A percentile compares a stretch with the other conserved stretches of the same genome.
These are phyloP conservation scores for Pangasius mekongensis DNA, from an alignment of 2,797 vertebrate species.

Conservation along the genomic window DNA sequence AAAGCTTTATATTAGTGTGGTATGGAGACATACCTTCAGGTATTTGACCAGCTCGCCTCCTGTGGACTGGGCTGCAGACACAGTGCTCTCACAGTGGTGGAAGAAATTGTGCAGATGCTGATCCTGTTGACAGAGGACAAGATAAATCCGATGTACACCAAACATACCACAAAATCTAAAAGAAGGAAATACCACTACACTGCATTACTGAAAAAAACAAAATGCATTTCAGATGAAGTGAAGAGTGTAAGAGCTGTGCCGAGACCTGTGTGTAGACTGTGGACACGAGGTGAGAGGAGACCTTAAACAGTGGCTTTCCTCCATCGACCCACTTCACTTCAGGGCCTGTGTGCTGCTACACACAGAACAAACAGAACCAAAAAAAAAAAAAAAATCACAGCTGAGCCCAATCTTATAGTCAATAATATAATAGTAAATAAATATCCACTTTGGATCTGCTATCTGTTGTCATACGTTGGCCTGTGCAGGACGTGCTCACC, in stretches of 20 bases:
- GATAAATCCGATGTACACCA: background rate
- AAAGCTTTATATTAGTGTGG: background rate
- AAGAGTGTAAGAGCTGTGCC: background rate
- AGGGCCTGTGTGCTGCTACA: conserved; percentile 83
- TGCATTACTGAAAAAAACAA: background rate
- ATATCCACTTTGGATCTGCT: background rate
- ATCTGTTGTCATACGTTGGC: too few relatives aligned
- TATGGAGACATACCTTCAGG: conserved; percentile 85
- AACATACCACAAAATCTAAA: background rate
- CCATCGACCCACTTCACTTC: conserved; percentile 98
- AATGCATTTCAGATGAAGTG: background rate
- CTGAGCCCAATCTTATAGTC: background rate
- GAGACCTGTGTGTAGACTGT: conserved; percentile 94
- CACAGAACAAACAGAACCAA: conserved; percentile 24
- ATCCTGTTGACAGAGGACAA: conserved; percentile 75
- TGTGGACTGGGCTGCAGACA: conserved; percentile 81
- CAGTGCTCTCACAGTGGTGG: conserved; percentile 90
- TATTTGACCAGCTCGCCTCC: conserved; percentile 94
- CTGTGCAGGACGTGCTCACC: conserved; percentile 70
- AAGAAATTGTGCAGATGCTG: conserved; percentile 98
- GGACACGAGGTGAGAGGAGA: conserved; percentile 93
- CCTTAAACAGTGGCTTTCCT: conserved; percentile 87
- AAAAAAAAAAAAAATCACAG: background rate
- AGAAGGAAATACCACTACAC: background rate
- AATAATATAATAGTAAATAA: background rate